Conservation (phyloP, 1,140 invertebrate species). For the Telenomus remus region DNA sequence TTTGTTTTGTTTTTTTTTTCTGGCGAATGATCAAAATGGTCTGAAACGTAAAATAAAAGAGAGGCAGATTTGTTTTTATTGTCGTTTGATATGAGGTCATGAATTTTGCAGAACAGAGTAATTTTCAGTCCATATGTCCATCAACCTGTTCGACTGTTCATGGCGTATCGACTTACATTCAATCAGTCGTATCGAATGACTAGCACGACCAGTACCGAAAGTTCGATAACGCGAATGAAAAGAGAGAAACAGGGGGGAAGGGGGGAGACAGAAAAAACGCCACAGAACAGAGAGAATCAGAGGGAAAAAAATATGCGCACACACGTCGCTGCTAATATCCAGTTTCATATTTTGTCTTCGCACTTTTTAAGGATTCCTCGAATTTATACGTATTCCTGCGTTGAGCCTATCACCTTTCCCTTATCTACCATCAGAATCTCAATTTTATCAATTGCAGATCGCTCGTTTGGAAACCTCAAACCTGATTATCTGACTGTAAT, state of each 20-base stretch:
- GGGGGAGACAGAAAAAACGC: conserved; percentile 19
- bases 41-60: no score
- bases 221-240: conserved; percentile 46
- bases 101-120: conserved; percentile 14
- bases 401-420: neutral
- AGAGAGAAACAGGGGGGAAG: no score
- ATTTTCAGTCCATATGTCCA: conserved; percentile 45
- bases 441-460: conserved; percentile 12
- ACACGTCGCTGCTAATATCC: conserved; percentile 13
- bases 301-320: conserved; percentile 1
- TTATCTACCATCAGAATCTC: conserved; percentile 5
- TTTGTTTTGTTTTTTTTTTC: no score
- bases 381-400: conserved; percentile 16
- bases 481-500: neutral
- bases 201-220: conserved; percentile 54
- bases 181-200: conserved; percentile 57
- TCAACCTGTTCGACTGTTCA: conserved; percentile 54
- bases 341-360: conserved; percentile 26
- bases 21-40: no score
- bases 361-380: conserved; percentile 26
- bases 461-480: neutral
- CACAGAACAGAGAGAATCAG: conserved; percentile 17
- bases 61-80: no score
- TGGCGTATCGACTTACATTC: conserved; percentile 53
- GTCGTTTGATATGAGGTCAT: no score